Conservation (phyloP, 2,888 invertebrate genomes). For the Taphrorychus bicolor region DNA sequence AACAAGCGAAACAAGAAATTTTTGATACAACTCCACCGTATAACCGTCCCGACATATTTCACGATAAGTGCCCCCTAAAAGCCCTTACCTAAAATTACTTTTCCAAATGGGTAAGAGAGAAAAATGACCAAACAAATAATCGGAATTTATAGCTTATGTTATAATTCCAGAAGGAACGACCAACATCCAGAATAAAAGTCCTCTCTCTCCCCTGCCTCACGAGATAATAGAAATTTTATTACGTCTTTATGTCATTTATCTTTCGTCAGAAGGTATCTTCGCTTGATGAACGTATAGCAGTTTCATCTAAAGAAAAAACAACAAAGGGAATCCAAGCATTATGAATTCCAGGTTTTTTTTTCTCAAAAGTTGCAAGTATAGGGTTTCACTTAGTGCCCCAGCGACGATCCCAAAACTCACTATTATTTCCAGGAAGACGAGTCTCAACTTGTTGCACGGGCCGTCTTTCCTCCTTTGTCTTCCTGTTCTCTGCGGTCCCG, state of each 20-base stretch:
- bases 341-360: too few relatives aligned
- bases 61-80: conserved; percentile 33
- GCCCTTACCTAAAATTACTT: conserved; percentile 40
- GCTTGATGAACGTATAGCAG: conserved; percentile 9
- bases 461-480: conserved; percentile 23
- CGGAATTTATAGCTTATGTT: conserved; percentile 42
- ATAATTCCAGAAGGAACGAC: conserved; percentile 38
- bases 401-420: conserved; percentile 16
- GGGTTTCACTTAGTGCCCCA: background rate
- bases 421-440: conserved; percentile 19
- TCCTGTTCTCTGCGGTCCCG: conserved; percentile 10
- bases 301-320: too few relatives aligned
- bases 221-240: conserved; percentile 43
- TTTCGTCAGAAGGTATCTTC: conserved; percentile 37
- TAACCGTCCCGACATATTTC: conserved; percentile 33
- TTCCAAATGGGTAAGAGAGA: conserved; percentile 40
- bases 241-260: conserved; percentile 40
- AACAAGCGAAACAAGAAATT: conserved; percentile 19
- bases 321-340: too few relatives aligned
- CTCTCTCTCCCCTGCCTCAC: conserved; percentile 29
- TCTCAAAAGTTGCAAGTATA: too few relatives aligned
- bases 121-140: conserved; percentile 43
- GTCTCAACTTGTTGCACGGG: conserved; percentile 22
- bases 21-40: conserved; percentile 23
- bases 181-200: conserved; percentile 40